phyloP scores from a whole-genome alignment of 2,888 invertebrate species.

The Plagodis pulveraria region DNA sequence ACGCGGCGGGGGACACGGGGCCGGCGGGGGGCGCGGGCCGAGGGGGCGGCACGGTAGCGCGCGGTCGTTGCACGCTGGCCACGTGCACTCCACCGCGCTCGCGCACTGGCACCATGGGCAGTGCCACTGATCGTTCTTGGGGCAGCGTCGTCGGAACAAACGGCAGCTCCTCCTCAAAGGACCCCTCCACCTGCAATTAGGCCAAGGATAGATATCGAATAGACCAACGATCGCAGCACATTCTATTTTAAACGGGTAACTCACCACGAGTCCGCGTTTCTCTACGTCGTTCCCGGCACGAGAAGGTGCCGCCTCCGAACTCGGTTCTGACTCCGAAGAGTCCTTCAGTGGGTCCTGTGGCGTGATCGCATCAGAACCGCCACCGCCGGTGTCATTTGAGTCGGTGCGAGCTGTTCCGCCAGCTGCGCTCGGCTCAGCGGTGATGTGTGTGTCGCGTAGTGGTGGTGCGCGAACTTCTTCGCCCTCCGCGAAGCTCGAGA shows the following conservation, averaged over 20 bases:
- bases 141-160: constrained; percentile 96
- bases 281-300: constrained; percentile 86
- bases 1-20: constrained; percentile 41
- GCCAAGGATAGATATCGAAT: constrained; percentile 4
- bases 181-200: constrained; percentile 86
- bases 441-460: constrained; percentile 31
- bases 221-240: background rate
- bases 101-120: constrained; percentile 91
- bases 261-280: constrained; percentile 86
- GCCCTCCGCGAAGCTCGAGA: constrained; percentile 77
- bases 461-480: constrained; percentile 78
- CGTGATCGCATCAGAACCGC: constrained; percentile 27
- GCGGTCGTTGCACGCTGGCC: constrained; percentile 82
- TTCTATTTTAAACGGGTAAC: constrained; percentile 2
- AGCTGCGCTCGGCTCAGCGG: constrained; percentile 20
- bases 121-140: constrained; percentile 91
- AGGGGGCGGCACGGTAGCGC: constrained; percentile 87
- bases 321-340: constrained; percentile 43
- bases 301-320: constrained; percentile 39
- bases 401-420: background rate
- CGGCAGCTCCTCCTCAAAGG: constrained; percentile 94
- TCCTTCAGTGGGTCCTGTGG: constrained; percentile 37
- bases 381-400: constrained; percentile 4
- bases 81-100: constrained; percentile 68
- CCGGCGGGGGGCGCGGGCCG: constrained; percentile 44